These are phyloP conservation scores for Phymastichus coffea DNA, from an alignment of 1,140 invertebrate genomes.

Conservation along the genomic window DNA sequence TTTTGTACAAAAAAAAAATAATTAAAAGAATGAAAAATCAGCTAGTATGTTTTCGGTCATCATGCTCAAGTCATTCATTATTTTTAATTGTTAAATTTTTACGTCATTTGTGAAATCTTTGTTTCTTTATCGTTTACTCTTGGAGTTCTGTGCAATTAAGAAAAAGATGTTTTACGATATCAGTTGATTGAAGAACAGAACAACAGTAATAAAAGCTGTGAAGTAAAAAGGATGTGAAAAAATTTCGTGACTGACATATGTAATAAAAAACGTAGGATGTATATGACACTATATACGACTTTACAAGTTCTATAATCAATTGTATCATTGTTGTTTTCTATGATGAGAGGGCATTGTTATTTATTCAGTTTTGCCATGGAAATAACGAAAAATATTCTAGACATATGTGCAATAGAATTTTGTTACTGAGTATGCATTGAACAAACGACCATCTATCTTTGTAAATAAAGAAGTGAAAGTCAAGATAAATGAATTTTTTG, in stretches of 20 bases:
- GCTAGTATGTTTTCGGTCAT: constrained; percentile 4
- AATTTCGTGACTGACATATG: constrained; percentile 35
- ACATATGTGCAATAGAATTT: constrained; percentile 48
- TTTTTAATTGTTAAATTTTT: constrained; percentile 10
- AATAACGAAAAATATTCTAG: constrained; percentile 41
- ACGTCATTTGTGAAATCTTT: constrained; percentile 5
- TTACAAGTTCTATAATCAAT: constrained; percentile 18
- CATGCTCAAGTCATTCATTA: neutral
- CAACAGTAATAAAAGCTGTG: too few species aligned
- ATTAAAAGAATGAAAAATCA: neutral
- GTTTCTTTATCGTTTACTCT: constrained; percentile 6
- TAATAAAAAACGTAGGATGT: constrained; percentile 27
- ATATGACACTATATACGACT: constrained; percentile 20
- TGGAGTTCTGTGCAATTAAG: constrained; percentile 13
- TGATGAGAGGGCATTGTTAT: constrained; percentile 38
- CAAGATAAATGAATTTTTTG: too few species aligned
- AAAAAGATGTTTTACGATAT: constrained; percentile 15
- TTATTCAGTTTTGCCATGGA: constrained; percentile 38
- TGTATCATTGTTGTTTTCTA: constrained; percentile 35
- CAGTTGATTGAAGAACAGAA: neutral
- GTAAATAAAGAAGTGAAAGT: constrained; percentile 43
- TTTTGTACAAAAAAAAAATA: constrained; percentile 17
- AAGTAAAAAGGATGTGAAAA: constrained; percentile 17
- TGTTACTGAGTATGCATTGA: constrained; percentile 45
- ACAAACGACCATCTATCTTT: constrained; percentile 42